A percentile compares a stretch with the other conserved stretches of the same genome.
Evolutionary conservation across 2,113 vertebrate species (phyloP).

Genomic region (Centropus unirufus): DNA sequence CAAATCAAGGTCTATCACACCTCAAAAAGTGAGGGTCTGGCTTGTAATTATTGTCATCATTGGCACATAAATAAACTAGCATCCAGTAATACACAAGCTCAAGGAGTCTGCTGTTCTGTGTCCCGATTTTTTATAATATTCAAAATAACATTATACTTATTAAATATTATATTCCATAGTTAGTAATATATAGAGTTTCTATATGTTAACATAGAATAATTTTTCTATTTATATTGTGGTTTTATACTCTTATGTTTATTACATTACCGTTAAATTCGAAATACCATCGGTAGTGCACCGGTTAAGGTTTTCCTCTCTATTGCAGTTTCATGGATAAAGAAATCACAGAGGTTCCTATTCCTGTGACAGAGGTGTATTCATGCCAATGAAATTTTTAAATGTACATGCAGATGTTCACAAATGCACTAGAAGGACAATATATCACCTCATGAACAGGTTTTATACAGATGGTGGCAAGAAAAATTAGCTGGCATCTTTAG

Average conservation of each 20-base stretch:
- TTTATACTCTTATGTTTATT: neutral
- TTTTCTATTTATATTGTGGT: neutral
- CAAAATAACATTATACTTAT: neutral
- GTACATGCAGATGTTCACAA: neutral
- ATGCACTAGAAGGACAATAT: neutral
- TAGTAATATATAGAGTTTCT: neutral
- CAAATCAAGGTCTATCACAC: neutral
- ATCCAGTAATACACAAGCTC: neutral
- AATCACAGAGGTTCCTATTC: neutral
- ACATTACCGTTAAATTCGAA: neutral
- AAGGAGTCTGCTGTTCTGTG: neutral
- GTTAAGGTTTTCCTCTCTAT: neutral
- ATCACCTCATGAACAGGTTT: slow-evolving; percentile 41
- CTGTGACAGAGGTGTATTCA: neutral
- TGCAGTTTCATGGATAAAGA: neutral
- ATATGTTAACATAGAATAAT: neutral
- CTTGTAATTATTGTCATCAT: neutral
- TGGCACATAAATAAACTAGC: neutral
- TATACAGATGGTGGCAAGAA: neutral
- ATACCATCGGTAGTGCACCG: neutral
- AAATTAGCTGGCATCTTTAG: slow-evolving; percentile 50
- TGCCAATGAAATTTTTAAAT: neutral
- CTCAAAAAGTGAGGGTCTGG: neutral
- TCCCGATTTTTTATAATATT: neutral
- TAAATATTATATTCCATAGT: neutral